Evolutionary conservation across 2,113 vertebrate species (phyloP), one percentile per base, ranked within the genome.

Genomic region (Sebastes fasciatus): DNA sequence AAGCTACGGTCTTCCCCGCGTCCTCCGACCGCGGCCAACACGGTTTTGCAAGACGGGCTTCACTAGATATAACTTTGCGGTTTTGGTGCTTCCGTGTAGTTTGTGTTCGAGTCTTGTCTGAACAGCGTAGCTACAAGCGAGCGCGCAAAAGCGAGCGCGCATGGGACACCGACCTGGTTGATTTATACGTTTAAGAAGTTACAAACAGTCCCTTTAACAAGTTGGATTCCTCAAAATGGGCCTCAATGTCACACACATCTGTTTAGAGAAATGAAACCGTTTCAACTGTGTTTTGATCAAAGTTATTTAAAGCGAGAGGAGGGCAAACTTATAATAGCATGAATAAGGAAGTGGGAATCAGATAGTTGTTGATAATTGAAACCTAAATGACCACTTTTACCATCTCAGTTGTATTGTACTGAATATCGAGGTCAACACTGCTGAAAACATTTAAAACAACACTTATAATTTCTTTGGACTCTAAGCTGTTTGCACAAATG

Each of bases 211-310:
- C 26, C 26, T 26, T 26, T 52, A 34, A 63, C 34, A 61, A 13
- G 14, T 19, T 42, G 16, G 10, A 68, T 6, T 19, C 57, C 11
- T n/a, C 2, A 49, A 61, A 45, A 69, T 49, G 9, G 12, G 9
- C 48, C 42, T 68, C 5, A 8, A 10, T 51, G 1, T 52, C 2
- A 8, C 4, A 66, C 1, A 26, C 10, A 52, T 70, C 14, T 70
- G 1, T 62, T 11, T 21, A 6, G 9, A 67, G 46, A 83, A 71
- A 57, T 60, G 34, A 77, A 77, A 77, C 60, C 2, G 48, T 52
- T 34, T 54, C 67, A 52, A 34, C 23, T 52, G 49, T 49, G 46
- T 67, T 16, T 14, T n/a, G 9, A 48, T 23, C 7, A 1, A 52
- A 67, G 13, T 21, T 67, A 67, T 77, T 72, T 66, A 40, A 48